A percentile compares a stretch with the other conserved stretches of the same genome.
Conservation (phyloP, 2,113 vertebrate genomes). For the Lamprotornis superbus region DNA sequence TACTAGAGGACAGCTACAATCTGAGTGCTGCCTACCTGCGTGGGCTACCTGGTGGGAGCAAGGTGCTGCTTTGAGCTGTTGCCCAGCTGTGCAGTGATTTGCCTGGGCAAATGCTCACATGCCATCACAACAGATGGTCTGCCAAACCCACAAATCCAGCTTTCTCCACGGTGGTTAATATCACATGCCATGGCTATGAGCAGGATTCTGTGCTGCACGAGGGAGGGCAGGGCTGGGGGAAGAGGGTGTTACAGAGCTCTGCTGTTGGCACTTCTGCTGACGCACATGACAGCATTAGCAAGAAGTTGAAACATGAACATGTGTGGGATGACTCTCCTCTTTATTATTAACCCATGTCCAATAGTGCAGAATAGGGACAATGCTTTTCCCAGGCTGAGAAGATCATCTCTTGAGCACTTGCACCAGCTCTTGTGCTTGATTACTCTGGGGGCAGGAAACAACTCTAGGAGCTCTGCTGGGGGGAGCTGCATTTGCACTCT, state of each 20-base stretch:
- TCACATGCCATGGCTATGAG: not conserved
- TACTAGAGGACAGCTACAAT: not conserved
- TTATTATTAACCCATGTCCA: not conserved
- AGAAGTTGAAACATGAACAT: not conserved
- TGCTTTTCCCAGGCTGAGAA: not conserved
- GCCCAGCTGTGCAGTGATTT: not conserved
- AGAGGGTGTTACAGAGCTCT: fast-evolving
- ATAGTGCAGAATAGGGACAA: not conserved
- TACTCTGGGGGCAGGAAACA: not conserved
- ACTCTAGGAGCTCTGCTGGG: not conserved
- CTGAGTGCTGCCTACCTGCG: not conserved
- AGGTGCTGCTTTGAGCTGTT: not conserved
- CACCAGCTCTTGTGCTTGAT: fast-evolving
- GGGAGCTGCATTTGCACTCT: not conserved
- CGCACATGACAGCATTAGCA: not conserved
- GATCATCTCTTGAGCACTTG: not conserved
- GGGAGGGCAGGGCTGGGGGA: not conserved
- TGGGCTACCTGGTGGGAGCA: not conserved
- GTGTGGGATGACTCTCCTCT: not conserved
- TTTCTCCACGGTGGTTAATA: not conserved
- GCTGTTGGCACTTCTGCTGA: not conserved
- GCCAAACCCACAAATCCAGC: not conserved
- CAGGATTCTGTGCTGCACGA: not conserved
- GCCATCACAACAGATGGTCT: not conserved
- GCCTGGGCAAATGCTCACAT: not conserved